Conservation (phyloP, 2,113 vertebrate genomes). For the human region GRCh38 chr7:122439501-122440000, state of each 20-base stretch:
- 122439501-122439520: neutral
- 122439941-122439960: neutral
- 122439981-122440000: neutral
- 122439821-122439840: neutral
- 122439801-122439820: constrained; percentile 22
- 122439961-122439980: neutral
- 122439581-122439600: neutral
- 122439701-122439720: neutral
- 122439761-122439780: neutral
- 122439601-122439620: neutral
- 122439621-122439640: constrained; percentile 39
- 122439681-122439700: neutral
- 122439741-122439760: neutral
- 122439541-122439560: neutral
- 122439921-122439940: neutral
- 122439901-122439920: neutral
- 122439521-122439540: neutral
- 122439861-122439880: neutral
- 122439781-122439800: neutral
- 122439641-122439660: constrained; percentile 3
- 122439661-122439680: neutral
- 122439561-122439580: neutral
- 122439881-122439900: neutral
- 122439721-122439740: neutral
- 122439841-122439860: neutral